A percentile compares a stretch with the other conserved stretches of the same genome.
Evolutionary conservation across 1,140 invertebrate genomes (phyloP).

Genomic region (Littorina saxatilis): DNA sequence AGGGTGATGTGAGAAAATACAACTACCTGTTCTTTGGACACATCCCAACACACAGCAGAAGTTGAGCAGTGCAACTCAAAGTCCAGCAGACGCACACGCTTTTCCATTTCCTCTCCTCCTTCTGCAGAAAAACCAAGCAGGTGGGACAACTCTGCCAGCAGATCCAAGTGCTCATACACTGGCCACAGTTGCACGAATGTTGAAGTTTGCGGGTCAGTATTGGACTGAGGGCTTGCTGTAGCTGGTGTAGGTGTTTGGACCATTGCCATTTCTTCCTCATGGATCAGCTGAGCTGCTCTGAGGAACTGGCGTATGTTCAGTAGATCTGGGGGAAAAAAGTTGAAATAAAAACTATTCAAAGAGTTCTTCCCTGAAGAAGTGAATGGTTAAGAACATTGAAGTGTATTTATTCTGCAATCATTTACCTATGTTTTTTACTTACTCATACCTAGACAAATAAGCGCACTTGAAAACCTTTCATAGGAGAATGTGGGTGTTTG

Average conservation of each 20-base stretch:
- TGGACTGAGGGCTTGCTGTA: neutral
- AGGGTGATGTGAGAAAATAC: too few relatives aligned
- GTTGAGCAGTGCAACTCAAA: neutral
- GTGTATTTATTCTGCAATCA: too few relatives aligned
- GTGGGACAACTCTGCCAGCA: conserved; percentile 43
- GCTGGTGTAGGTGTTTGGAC: neutral
- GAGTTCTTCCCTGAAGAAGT: too few relatives aligned
- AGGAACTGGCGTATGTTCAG: neutral
- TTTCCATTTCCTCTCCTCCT: neutral
- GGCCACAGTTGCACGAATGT: conserved; percentile 59
- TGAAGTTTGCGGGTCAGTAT: neutral
- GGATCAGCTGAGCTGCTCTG: neutral
- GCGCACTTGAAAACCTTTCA: too few relatives aligned
- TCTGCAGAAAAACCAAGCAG: neutral
- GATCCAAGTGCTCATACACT: conserved; percentile 51
- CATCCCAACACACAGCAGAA: neutral
- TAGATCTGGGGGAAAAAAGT: neutral
- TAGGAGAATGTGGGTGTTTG: too few relatives aligned
- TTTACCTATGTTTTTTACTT: too few relatives aligned
- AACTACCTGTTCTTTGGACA: conserved; percentile 9
- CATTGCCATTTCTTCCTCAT: neutral
- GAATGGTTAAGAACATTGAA: too few relatives aligned
- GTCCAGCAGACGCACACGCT: neutral
- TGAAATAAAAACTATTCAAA: too few relatives aligned
- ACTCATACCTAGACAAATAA: too few relatives aligned